Evolutionary conservation across 2,888 invertebrate species (phyloP), one percentile per base, ranked within the genome.

Genomic region (Gymnocheta viridis): DNA sequence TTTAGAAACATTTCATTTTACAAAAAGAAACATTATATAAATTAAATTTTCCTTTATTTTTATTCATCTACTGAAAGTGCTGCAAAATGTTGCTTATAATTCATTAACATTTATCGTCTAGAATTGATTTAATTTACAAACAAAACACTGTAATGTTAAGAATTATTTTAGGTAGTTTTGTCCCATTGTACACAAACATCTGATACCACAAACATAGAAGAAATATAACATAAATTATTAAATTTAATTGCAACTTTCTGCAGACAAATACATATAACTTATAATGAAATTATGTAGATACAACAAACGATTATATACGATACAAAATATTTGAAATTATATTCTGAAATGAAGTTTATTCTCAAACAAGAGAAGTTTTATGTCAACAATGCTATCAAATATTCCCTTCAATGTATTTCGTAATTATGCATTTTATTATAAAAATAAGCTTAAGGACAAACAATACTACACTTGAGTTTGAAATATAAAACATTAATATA

Each of bases 241-340:
- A 38, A 49, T 58, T 56, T 58, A 77, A 56, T 77, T 77, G 58
- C 77, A 67, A 58, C 58, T 58, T 77, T 47, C 58, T 67, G 19
- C 35, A 35, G 32, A 35, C 19, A 35, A 77, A 58, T 35, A 32
- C 44, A 3, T 49, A 27, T n/a, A 64, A 24, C 6, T 29, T n/a
- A 51, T 47, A 76, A 56, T 76, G 19, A 24, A 66, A 56, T 69
- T 60, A 38, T 56, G 10, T 14, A 51, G 19, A 60, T 38, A 60
- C 14, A 60, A 49, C 47, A 38, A 49, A 38, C 10, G 2, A 44
- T 56, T 76, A 56, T 54, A 22, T 6, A 6, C 5, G 29, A 19
- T 10, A 14, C n/a, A 41, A 32, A 4, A 32, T 32, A 32, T 47
- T 17, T 44, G 24, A 35, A 47, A 67, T 47, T 27, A 77, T 49